Evolutionary conservation across 1,140 invertebrate genomes (phyloP), one percentile per base, ranked within the genome.

Genomic region (Anadara kagoshimensis): DNA sequence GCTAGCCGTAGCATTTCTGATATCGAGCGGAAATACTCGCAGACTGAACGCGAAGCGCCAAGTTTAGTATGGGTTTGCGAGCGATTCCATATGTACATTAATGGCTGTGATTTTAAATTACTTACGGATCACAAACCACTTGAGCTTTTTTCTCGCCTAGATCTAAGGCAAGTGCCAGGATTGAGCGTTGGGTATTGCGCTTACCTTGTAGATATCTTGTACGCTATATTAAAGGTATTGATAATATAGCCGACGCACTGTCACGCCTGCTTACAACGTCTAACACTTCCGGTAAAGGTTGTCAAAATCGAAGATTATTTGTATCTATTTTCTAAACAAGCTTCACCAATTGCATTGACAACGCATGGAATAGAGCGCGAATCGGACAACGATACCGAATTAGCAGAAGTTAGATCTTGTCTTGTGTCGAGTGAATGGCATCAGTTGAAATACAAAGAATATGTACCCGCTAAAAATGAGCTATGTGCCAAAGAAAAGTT

Each of bases 11-110:
- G 61, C 18, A 61, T 81, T 11, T 64, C 70, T 0, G 64, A 64
- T 36, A 63, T 71, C 7, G 79, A 84, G 36, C 44, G 62, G n/a
- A 73, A 77, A 57, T 90, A 90, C 75, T 81, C 83, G 0, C 87
- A 86, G 20, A 88, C 83, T n/a, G 90, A 91, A 70, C 84, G 81
- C 59, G 89, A 91, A 78, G 82, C 76, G 44, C 65, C 90, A 24
- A 87, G 84, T 12, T 63, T 90, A 8, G 82, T 91, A 8, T 90
- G 80, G 80, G 83, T 84, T 11, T 78, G 89, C 36, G 78, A 88
- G 66, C 86, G 88, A 53, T 91, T 91, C 70, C 75, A 86, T 47
- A 71, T 79, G 12, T 92, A 78, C 41, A 77, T 86, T 24, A 83
- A 88, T 22, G 89, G 89, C 18, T 79, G 69, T 20, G 69, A 81